A percentile compares a stretch with the other conserved stretches of the same genome.
These are phyloP conservation scores for Thamnophis elegans DNA, from an alignment of 2,797 vertebrate species.

Conservation along the genomic window DNA sequence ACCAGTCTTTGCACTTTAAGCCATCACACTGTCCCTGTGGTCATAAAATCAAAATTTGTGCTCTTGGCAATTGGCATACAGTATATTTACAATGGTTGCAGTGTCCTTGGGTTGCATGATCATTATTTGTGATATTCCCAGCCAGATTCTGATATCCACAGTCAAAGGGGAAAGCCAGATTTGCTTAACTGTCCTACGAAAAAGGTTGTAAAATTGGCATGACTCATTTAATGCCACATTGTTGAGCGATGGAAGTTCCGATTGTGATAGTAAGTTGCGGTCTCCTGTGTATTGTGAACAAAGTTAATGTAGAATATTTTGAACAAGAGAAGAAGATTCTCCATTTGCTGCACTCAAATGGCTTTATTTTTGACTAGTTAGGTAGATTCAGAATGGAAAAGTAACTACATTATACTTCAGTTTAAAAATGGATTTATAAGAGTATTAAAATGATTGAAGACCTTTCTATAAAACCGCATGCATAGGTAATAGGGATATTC, in stretches of 20 bases:
- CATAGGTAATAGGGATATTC: background rate
- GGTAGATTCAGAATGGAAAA: conserved; percentile 36
- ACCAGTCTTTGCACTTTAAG: background rate
- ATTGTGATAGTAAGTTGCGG: background rate
- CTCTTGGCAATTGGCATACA: background rate
- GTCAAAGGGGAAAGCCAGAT: background rate
- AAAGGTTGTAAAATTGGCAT: background rate
- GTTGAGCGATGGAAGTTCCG: background rate
- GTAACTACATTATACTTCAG: conserved; percentile 26
- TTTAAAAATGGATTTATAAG: background rate
- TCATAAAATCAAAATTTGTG: background rate
- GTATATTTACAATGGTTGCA: background rate
- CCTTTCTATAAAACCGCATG: background rate
- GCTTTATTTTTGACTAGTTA: conserved; percentile 53
- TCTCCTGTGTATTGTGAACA: background rate
- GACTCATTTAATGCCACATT: background rate
- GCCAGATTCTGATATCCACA: background rate
- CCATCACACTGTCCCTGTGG: background rate
- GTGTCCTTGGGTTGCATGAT: background rate
- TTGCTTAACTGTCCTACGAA: background rate
- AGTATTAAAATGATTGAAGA: background rate
- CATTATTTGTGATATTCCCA: background rate
- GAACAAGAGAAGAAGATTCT: conserved; percentile 54
- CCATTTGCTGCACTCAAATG: conserved; percentile 22
- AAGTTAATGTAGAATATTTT: conserved; percentile 44